Conservation (phyloP, 2,797 vertebrate genomes). For the Gambelia wislizenii region DNA sequence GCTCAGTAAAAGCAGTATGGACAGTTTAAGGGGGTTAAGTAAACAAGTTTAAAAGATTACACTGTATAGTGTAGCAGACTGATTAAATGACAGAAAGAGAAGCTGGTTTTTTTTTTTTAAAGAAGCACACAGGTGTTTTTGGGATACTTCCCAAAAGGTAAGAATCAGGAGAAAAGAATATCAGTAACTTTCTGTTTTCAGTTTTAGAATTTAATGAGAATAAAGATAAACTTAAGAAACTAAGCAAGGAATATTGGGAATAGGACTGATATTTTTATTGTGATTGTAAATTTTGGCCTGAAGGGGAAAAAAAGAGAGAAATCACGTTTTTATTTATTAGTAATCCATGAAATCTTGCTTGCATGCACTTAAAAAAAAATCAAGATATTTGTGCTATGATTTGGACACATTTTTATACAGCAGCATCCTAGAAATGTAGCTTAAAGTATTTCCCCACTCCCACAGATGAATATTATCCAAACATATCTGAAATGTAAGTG, state of each 20-base stretch:
- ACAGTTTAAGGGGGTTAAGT: constrained; percentile 6
- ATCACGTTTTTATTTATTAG: background rate
- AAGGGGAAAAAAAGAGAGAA: background rate
- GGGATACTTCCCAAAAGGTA: background rate
- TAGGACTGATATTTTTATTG: constrained; percentile 1
- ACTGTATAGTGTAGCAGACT: background rate
- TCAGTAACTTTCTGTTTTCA: background rate
- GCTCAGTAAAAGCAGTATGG: background rate
- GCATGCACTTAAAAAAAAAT: background rate
- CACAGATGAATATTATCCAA: background rate
- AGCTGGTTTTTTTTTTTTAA: background rate
- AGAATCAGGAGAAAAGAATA: background rate
- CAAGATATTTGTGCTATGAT: background rate
- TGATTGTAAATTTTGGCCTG: background rate
- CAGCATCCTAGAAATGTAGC: background rate
- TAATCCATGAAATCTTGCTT: background rate
- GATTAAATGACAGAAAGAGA: constrained; percentile 13
- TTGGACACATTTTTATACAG: background rate
- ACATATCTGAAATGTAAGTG: background rate
- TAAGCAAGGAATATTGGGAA: constrained; percentile 26
- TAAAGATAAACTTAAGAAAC: constrained; percentile 39
- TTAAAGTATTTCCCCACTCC: background rate
- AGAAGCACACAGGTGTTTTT: background rate
- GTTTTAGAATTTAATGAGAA: background rate
- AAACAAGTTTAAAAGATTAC: background rate